Evolutionary conservation across 2,113 vertebrate species (phyloP), one percentile per base, ranked within the genome.

Genomic region (Pachycephala philippinensis): DNA sequence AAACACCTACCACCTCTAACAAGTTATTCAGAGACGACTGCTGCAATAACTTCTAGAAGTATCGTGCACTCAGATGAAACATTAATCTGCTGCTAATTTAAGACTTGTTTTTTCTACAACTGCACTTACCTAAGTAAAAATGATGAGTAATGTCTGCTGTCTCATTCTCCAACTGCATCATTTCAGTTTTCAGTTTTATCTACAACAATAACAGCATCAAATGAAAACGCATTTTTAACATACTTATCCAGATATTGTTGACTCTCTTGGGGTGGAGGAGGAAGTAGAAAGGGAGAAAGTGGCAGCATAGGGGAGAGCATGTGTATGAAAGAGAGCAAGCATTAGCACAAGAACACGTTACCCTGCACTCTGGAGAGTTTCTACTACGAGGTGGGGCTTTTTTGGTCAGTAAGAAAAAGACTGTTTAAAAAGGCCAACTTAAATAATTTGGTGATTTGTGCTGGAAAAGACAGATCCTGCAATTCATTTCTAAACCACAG

Each of bases 51-150:
- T 68, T 70, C 52, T 28, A 70, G 2, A 81, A 74, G 4, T 8
- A 15, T 59, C 16, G 77, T 1, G 1, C 40, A 71, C 21, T 70
- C 31, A 76, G 33, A 63, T 12, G 5, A 87, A 87, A 79, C 12
- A 33, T 21, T 27, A 31, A 56, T 56, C 39, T 74, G 33, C 52
- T 40, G 35, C 52, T 35, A 24, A 68, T 13, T 59, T 39, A 84
- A 79, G 8, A 11, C 15, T 28, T 39, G 30, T 1, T 39, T 92
- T 20, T 89, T 9, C 40, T 39, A 86, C 35, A 94, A 76, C 78
- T 59, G 19, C 52, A 98, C 98, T 98, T 98, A 99, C 99, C 94
- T 27, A 99, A 98, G 95, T 98, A 97, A 92, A 97, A 98, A 23
- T 84, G 96, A 93, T 99, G 98, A 76, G 98, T 93, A 79, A 99